These are phyloP conservation scores for Tangara arthus DNA, from an alignment of 2,797 vertebrate species.

Conservation along the genomic window DNA sequence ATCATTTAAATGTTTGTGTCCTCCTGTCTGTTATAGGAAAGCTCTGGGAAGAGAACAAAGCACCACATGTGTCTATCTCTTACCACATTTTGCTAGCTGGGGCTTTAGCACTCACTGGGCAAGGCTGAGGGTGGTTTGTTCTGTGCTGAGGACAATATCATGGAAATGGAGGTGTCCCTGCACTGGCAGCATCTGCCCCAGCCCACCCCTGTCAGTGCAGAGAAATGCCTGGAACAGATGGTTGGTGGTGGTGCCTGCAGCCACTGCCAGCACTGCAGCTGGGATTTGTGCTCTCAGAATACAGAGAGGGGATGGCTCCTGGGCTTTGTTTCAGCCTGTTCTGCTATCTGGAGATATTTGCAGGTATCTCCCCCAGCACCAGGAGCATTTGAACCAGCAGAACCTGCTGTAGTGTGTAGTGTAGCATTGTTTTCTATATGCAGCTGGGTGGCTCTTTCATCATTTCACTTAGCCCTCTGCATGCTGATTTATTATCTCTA, in stretches of 20 bases:
- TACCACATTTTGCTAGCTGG: background rate
- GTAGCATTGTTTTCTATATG: background rate
- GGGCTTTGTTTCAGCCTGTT: background rate
- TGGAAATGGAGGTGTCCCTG: background rate
- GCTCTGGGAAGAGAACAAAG: background rate
- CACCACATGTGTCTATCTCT: background rate
- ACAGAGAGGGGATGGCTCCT: background rate
- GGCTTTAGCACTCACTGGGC: background rate
- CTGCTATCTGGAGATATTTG: background rate
- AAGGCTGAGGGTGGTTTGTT: background rate
- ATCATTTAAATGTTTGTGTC: background rate
- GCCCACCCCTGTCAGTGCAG: fast-evolving
- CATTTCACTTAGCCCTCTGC: background rate
- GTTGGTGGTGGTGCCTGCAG: background rate
- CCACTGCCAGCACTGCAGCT: background rate
- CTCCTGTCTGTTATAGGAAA: background rate
- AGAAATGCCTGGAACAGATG: background rate
- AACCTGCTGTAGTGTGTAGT: background rate
- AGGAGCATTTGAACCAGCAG: background rate
- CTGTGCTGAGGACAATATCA: background rate
- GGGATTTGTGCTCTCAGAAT: background rate
- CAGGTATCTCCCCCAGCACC: background rate
- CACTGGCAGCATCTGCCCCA: background rate
- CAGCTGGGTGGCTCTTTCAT: background rate
- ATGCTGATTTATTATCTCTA: slow-evolving; percentile 8